Conservation (phyloP, 2,888 invertebrate genomes). For the Spisula subtruncata region DNA sequence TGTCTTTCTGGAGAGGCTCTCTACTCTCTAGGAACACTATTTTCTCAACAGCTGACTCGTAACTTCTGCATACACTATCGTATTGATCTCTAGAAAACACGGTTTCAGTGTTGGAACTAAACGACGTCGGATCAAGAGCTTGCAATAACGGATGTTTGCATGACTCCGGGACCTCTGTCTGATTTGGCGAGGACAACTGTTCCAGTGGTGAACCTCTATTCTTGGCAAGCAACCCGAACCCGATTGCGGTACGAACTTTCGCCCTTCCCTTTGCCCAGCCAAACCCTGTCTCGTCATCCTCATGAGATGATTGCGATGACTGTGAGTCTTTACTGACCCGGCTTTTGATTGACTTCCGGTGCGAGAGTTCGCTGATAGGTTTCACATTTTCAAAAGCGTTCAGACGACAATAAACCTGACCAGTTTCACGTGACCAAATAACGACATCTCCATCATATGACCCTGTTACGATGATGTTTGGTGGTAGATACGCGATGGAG, state of each 20-base stretch:
- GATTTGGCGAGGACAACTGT: background rate
- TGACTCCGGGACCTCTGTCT: conserved; percentile 29
- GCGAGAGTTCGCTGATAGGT: conserved; percentile 62
- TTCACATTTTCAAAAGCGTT: conserved; percentile 75
- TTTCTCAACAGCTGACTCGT: conserved; percentile 81
- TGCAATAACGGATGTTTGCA: conserved; percentile 74
- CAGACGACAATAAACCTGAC: conserved; percentile 86
- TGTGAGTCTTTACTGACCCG: background rate
- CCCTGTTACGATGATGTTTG: conserved; percentile 88
- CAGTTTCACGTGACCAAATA: conserved; percentile 94
- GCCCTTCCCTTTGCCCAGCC: conserved; percentile 32
- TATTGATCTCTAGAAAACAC: conserved; percentile 69
- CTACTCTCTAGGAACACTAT: conserved; percentile 91
- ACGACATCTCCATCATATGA: conserved; percentile 94
- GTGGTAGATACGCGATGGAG: conserved; percentile 89
- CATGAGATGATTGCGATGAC: background rate
- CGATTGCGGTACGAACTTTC: conserved; percentile 42
- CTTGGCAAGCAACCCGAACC: background rate
- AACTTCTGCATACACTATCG: conserved; percentile 75
- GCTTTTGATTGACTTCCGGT: conserved; percentile 21
- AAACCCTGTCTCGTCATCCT: conserved; percentile 14
- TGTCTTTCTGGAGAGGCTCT: conserved; percentile 88
- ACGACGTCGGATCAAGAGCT: conserved; percentile 59
- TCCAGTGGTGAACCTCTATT: background rate
- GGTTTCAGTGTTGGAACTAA: conserved; percentile 39